Base-by-base conservation (phyloP, 1,140 invertebrate genomes). In the Eupristina koningsbergeri region DNA sequence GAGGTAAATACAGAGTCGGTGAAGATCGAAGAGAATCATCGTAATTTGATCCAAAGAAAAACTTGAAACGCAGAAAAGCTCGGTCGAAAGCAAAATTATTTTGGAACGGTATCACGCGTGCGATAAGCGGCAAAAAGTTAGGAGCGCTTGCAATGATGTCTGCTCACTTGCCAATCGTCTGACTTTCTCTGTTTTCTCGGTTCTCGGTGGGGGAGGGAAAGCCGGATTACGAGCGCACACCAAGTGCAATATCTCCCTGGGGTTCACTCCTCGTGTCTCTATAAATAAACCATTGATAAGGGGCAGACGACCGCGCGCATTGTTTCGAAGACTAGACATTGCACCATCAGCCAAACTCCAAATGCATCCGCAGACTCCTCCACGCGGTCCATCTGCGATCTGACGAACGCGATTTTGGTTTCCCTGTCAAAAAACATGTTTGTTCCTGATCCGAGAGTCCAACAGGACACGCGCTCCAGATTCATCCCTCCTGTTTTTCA, bases 91-190 rank as follows among this genome's bases (percentile, higher is more conserved):
- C 17, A 67, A 80, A 53, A 71, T 69, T n/a, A 80, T 80, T 80
- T 80, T 71, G 9, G 29, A 41, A 39, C 22, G 5, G 45, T 80
- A 67, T 71, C 77, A 63, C 31, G n/a, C 15, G n/a, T 17, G n/a
- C n/a, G 39, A 67, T 67, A 79, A 79, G 63, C 29, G 63, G 13
- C 29, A 41, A n/a, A 17, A 50, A 77, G 29, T 64, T 64, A 78
- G 58, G 9, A 53, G 50, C 50, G 26, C 22, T 58, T 3, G 22
- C 3, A 58, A 58, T 9, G 22, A 58, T 58, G 53, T 58, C 26
- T 58, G 53, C 53, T 58, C 53, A 13, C 53, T 58, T 26, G 26
- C 7, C 53, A 26, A 58, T 58, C 22, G 53, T 6, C 53, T 58
- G 19, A 13, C 1, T 58, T 58, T 58, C 26, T 19, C 53, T 26